Evolutionary conservation across 35 echinoderm and acorn worm species (phyloP).

Genomic region (Eucidaris tribuloides): DNA sequence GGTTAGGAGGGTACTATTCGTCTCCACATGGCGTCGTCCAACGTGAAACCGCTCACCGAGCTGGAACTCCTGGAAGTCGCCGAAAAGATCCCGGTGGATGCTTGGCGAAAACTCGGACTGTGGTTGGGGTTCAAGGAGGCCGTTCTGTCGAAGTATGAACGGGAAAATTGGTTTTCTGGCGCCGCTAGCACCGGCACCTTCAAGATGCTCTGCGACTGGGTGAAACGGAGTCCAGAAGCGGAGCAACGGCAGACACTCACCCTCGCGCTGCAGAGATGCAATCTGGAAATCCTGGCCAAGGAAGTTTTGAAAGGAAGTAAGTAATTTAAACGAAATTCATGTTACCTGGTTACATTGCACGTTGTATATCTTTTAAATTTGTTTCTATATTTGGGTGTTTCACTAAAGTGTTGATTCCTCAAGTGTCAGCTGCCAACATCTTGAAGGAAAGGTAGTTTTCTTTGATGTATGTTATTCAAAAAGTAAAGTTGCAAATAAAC

Average conservation of each 20-base stretch:
- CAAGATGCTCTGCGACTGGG: slow-evolving; percentile 25
- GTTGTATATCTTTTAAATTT: no score
- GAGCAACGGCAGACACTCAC: neutral
- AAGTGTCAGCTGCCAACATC: no score
- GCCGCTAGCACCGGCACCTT: slow-evolving; percentile 7
- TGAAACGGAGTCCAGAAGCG: neutral
- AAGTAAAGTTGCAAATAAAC: no score
- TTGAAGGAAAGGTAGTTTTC: no score
- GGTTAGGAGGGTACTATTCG: no score
- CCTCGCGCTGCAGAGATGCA: neutral
- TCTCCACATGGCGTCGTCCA: neutral
- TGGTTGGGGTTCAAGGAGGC: neutral
- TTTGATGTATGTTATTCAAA: no score
- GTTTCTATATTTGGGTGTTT: no score
- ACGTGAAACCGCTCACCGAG: neutral
- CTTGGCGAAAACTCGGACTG: slow-evolving; percentile 9
- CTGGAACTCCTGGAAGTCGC: neutral
- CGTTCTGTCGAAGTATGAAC: slow-evolving; percentile 4
- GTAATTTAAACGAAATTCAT: no score
- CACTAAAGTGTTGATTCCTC: no score
- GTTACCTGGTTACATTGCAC: no score
- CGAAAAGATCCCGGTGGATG: slow-evolving; percentile 1
- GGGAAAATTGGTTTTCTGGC: slow-evolving; percentile 18
- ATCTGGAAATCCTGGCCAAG: neutral
- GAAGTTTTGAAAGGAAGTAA: slow-evolving; percentile 2